These are phyloP conservation scores for Gallinago stenura DNA, from an alignment of 2,797 vertebrate species.

Conservation along the genomic window DNA sequence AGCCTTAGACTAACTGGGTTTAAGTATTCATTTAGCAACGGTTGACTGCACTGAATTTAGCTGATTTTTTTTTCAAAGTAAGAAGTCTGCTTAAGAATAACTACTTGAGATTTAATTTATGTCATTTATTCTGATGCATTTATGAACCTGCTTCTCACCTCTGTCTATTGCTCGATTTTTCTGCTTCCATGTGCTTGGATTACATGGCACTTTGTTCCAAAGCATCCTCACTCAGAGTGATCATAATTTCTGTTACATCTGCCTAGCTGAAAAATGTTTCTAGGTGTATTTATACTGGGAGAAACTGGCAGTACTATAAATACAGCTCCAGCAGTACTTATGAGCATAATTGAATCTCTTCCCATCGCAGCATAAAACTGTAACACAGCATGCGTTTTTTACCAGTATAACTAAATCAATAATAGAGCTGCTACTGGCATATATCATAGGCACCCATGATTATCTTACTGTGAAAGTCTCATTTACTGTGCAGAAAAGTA, in stretches of 20 bases:
- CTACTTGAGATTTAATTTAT: not conserved
- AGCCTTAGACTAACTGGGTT: not conserved
- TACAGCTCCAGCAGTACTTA: not conserved
- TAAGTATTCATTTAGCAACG: not conserved
- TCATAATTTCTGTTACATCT: not conserved
- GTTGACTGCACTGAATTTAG: not conserved
- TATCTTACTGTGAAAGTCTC: not conserved
- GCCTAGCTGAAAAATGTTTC: not conserved
- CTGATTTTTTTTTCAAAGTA: not conserved
- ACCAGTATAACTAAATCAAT: not conserved
- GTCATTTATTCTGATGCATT: not conserved
- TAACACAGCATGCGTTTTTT: not conserved
- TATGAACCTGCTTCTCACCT: not conserved
- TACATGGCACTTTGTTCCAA: not conserved
- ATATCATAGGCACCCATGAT: not conserved
- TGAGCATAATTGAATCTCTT: not conserved
- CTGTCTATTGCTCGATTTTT: not conserved
- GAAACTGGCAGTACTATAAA: not conserved
- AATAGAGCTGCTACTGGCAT: not conserved
- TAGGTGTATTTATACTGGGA: not conserved
- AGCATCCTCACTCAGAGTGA: not conserved
- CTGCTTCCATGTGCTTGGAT: not conserved
- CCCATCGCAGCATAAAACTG: not conserved
- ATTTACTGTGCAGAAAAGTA: not conserved
- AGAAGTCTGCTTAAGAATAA: not conserved